Evolutionary conservation across 2,797 vertebrate species (phyloP), one percentile per base, ranked within the genome.

Genomic region (Pantherophis alleghaniensis): DNA sequence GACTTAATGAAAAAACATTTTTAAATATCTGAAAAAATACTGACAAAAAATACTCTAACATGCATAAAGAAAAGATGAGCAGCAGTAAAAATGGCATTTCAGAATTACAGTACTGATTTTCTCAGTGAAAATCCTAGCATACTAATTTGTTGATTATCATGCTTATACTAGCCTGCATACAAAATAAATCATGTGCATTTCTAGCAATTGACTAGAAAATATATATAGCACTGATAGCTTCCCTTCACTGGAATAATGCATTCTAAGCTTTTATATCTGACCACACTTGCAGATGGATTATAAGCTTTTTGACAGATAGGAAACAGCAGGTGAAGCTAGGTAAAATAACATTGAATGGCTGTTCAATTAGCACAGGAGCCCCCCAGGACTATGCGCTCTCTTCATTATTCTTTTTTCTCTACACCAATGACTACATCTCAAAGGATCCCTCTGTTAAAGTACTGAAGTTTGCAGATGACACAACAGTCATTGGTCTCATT

Each of bases 1-100:
- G 95, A 95, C 95, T 95, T 95, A 96, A 96, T 93, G 92, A 94
- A 95, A 94, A 90, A 95, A 96, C 92, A 92, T 4, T 94, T 94
- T 92, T 93, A 97, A 96, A 96, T 94, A 96, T 95, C 92, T 95
- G 86, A 55, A 55, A 51, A 51, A 51, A 51, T 51, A 96, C 95
- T 60, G 57, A 89, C 32, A 60, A 60, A 57, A 88, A 59, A 11
- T 37, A 22, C 5, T 24, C 32, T 16, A 7, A 20, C 5, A 57
- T 28, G 11, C 26, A 55, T 55, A 79, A 26, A 24, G n/a, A 22
- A 37, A 60, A 63, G 47, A n/a, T 66, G 7, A 32, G 13, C 5
- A 53, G n/a, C 5, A 51, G 89, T 20, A 66, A 24, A 90, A 66
- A 87, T 51, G 32, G 51, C 20, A 7, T 42, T 32, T 74, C 20